Evolutionary conservation across 2,797 vertebrate genomes (phyloP), one percentile per base, ranked within the genome.

Genomic region (Malacoctenus gilli): DNA sequence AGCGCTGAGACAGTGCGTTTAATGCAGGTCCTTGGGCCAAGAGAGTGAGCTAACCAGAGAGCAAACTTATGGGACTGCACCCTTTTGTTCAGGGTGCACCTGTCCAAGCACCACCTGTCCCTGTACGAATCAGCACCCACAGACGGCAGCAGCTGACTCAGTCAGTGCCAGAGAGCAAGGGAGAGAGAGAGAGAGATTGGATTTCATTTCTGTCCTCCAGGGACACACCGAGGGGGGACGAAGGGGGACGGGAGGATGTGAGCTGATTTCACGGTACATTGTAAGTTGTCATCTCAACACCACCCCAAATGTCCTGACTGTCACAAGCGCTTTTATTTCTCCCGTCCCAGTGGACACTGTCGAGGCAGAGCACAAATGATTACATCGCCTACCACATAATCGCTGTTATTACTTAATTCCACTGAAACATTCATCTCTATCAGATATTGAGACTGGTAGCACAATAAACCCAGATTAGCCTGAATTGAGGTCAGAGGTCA

Each of bases 91-190:
- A 16, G 34, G 46, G 35, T 37, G 76, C 87, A 86, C 85, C 85
- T 89, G 86, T 79, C 72, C 55, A 31, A 56, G 47, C 35, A 47
- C 56, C 84, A 88, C 85, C 85, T 89, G 86, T 85, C 79, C 56
- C 35, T 46, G 54, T 54, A 25, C 50, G 55, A 75, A 65, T 61
- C 74, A 65, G 59, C 65, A 38, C 47, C 61, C 57, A 58, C 35
- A 61, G 66, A 72, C 4, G 20, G n/a, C 58, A 64, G 72, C 86
- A 76, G 87, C 80, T 87, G 86, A 68, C 53, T 55, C 48, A 48
- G 52, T 56, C 61, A 55, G 69, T 52, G 79, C 67, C 77, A 72
- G 36, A 42, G n/a, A n/a, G n/a, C n/a, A n/a, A n/a, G n/a, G n/a
- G n/a, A n/a, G n/a, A n/a, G 57, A 71, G 68, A 14, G 19, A 48